phyloP scores from a whole-genome alignment of 2,797 vertebrate species.

The Spizella passerina region DNA sequence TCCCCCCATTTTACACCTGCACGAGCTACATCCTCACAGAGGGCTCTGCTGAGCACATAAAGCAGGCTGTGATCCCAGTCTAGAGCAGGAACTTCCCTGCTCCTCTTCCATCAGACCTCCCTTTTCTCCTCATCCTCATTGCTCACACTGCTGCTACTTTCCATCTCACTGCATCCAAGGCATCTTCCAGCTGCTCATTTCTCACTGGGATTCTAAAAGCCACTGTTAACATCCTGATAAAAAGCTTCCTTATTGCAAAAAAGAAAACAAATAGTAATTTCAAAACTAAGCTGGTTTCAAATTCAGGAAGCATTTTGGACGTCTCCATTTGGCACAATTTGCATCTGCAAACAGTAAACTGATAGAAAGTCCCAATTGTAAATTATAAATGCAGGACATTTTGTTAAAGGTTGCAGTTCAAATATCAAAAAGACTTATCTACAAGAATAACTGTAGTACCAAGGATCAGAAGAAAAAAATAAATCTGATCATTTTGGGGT shows the following conservation, averaged over 20 bases:
- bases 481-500: accelerated
- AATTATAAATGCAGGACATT: background rate
- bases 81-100: background rate
- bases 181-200: background rate
- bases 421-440: background rate
- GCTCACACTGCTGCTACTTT: background rate
- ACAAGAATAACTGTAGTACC: background rate
- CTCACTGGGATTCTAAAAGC: background rate
- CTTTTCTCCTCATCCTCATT: background rate
- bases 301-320: background rate
- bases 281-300: background rate
- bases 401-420: background rate
- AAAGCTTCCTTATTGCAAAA: background rate
- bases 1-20: background rate
- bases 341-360: background rate
- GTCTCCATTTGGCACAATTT: background rate
- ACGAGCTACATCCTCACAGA: background rate
- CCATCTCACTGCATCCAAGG: background rate
- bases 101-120: background rate
- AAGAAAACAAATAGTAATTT: background rate
- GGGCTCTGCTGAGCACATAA: background rate
- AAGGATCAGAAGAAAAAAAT: background rate
- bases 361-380: background rate
- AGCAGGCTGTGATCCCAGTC: background rate
- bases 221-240: background rate